phyloP scores from a whole-genome alignment of 2,797 vertebrate genomes.

The Melanotaenia maccullochi region DNA sequence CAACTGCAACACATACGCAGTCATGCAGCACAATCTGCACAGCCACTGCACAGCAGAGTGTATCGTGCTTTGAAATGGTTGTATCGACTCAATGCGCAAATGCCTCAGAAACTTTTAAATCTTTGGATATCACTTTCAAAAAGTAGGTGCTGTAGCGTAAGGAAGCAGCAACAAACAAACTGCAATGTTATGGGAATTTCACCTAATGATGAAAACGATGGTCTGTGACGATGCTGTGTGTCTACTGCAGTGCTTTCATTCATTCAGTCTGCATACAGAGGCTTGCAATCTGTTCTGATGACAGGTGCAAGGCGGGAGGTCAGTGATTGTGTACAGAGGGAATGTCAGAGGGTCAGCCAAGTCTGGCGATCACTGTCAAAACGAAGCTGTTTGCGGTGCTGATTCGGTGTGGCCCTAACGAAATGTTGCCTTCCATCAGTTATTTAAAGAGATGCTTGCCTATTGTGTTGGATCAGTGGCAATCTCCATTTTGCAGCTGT shows the following conservation, averaged over 20 bases:
- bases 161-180: not conserved
- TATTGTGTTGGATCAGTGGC: conserved; percentile 50
- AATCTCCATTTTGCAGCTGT: conserved; percentile 53
- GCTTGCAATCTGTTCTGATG: conserved; percentile 45
- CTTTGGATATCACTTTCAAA: conserved; percentile 9
- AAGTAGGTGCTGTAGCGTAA: not conserved
- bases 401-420: conserved; percentile 46
- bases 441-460: conserved; percentile 56
- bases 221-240: conserved; percentile 1
- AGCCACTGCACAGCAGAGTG: conserved; percentile 18
- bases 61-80: conserved; percentile 6
- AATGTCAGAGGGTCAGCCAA: conserved; percentile 43
- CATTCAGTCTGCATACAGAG: conserved; percentile 28
- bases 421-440: conserved; percentile 51
- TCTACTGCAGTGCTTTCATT: conserved; percentile 22
- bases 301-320: conserved; percentile 60
- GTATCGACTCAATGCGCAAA: conserved; percentile 22
- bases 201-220: not conserved
- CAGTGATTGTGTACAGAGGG: conserved; percentile 39
- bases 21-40: conserved; percentile 39
- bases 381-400: conserved; percentile 43
- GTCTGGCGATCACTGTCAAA: conserved; percentile 42
- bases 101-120: conserved; percentile 12
- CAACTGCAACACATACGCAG: conserved; percentile 23
- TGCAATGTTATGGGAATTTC: conserved; percentile 1